Conservation (phyloP, 2,888 invertebrate genomes). For the Trisateles emortualis region DNA sequence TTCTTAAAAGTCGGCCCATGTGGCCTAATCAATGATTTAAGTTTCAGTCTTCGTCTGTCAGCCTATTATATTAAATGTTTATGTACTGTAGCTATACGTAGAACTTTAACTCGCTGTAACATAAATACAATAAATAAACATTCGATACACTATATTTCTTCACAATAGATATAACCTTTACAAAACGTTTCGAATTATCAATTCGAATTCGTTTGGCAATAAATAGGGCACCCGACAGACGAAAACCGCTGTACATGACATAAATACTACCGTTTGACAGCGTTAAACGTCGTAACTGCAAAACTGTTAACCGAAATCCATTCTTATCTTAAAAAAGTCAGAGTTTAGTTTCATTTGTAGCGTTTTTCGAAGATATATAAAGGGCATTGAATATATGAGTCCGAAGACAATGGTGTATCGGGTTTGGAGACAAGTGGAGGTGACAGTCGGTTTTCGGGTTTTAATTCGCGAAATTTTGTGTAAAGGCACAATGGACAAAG, state of each 20-base stretch:
- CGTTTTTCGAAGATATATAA: slow-evolving; percentile 12
- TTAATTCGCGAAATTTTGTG: slow-evolving; percentile 78
- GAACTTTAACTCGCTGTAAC: neutral
- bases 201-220: slow-evolving; percentile 76
- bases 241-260: slow-evolving; percentile 71
- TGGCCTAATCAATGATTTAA: too few species aligned
- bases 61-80: too few species aligned
- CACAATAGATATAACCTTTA: slow-evolving; percentile 10
- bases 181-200: slow-evolving; percentile 59
- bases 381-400: slow-evolving; percentile 28
- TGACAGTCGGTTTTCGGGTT: slow-evolving; percentile 79
- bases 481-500: slow-evolving; percentile 73
- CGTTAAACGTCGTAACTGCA: slow-evolving; percentile 38
- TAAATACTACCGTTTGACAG: slow-evolving; percentile 63
- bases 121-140: slow-evolving; percentile 4
- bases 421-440: slow-evolving; percentile 80
- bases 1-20: too few species aligned
- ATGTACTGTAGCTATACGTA: neutral
- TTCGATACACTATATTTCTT: slow-evolving; percentile 5
- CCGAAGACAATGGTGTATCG: slow-evolving; percentile 77
- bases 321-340: slow-evolving; percentile 13
- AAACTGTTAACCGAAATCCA: slow-evolving; percentile 14
- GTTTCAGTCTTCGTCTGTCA: too few species aligned
- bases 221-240: slow-evolving; percentile 76
- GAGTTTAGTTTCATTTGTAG: slow-evolving; percentile 39